Percentiles rank a stretch among this genome's conserved stretches.
These are phyloP conservation scores for Drosophila jambulina DNA, from an alignment of 1,140 invertebrate species.

Conservation along the genomic window DNA sequence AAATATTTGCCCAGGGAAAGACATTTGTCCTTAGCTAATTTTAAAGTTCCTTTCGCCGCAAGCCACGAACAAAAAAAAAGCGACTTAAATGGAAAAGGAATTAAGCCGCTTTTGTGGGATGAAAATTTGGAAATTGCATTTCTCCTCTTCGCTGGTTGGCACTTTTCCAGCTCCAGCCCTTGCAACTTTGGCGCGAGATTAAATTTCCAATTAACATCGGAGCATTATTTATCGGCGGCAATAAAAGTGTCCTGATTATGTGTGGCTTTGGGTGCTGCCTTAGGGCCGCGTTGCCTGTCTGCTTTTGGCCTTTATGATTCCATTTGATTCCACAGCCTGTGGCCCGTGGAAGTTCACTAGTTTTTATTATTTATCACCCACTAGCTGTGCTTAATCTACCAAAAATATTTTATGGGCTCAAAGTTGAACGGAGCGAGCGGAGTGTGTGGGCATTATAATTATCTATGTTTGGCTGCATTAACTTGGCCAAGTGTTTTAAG, in stretches of 20 bases:
- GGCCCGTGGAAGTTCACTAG: constrained; percentile 43
- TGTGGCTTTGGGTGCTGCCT: constrained; percentile 23
- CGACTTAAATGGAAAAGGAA: not conserved
- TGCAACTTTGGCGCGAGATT: constrained; percentile 48
- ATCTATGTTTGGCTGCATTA: constrained; percentile 52
- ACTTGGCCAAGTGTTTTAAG: constrained; percentile 32
- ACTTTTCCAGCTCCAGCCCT: constrained; percentile 1
- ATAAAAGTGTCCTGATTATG: constrained; percentile 83
- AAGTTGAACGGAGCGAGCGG: not conserved
- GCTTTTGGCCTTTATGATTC: constrained; percentile 54
- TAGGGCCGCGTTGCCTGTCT: not conserved
- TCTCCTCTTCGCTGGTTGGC: not conserved
- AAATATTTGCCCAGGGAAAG: constrained; percentile 44
- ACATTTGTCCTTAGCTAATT: constrained; percentile 49
- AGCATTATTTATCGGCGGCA: constrained; percentile 80
- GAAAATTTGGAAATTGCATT: constrained; percentile 42
- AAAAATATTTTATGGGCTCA: constrained; percentile 65
- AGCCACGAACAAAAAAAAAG: not conserved
- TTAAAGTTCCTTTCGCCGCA: constrained; percentile 37
- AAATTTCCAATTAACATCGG: constrained; percentile 82
- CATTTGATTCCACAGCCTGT: constrained; percentile 69
- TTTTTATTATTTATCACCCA: constrained; percentile 76
- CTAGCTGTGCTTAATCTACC: constrained; percentile 55
- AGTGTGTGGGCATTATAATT: constrained; percentile 48
- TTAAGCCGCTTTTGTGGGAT: constrained; percentile 45